Evolutionary conservation across 2,113 vertebrate species (phyloP), one percentile per base, ranked within the genome.

Genomic region (Myocastor coypus): DNA sequence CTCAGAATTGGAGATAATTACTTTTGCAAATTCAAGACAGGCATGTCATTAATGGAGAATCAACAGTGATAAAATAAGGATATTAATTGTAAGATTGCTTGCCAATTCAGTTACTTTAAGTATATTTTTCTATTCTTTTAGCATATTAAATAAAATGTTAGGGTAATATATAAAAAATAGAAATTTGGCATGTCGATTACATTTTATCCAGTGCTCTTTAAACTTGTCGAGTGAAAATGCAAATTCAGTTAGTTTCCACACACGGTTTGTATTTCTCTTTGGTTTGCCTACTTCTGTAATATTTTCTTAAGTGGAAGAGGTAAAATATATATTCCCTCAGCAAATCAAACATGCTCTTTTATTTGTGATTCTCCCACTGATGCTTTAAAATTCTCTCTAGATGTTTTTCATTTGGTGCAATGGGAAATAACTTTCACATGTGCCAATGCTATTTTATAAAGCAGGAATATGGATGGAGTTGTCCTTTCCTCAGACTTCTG

Each of bases 281-380:
- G 59, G 28, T 73, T 94, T 96, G 75, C 22, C 80, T 94, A 83
- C 20, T 91, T 92, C 73, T 95, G 16, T 7, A 91, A n/a, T 37
- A 71, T 96, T 92, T 81, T 93, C 73, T 93, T 78, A 71, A 89
- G 59, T 14, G 94, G 90, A 88, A 55, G 61, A 94, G 32, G 57
- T 30, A 94, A 87, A 78, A 81, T 87, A 87, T 13, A 75, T 5
- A 94, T 77, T 81, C 11, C 37, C 80, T 89, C 73, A 82, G 42
- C 40, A 96, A 88, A 92, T 81, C 28, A 90, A 82, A 87, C 46
- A 83, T 73, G 26, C 2, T 37, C 42, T 87, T 87, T 85, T 28
- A 73, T 66, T 34, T 84, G 52, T 89, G 83, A 92, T 85, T 89
- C 30, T 95, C 50, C 92, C 42, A 91, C 20, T 88, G 34, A 90